These are phyloP conservation scores for Heliornis fulica DNA, from an alignment of 2,113 vertebrate species.

Conservation along the genomic window DNA sequence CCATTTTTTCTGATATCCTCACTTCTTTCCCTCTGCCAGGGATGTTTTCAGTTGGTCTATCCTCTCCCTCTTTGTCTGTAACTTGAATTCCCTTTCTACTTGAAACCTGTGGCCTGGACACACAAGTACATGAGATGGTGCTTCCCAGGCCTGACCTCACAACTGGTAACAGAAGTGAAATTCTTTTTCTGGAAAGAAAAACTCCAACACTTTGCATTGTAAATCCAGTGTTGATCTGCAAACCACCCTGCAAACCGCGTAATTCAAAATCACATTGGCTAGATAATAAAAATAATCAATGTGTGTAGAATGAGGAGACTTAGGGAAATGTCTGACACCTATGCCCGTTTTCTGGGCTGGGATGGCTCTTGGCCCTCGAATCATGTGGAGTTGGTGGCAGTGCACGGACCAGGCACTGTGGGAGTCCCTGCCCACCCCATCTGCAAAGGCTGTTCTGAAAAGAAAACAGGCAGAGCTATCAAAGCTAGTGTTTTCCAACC, in stretches of 20 bases:
- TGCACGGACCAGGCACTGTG: background rate
- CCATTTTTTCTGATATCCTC: background rate
- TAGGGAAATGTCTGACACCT: background rate
- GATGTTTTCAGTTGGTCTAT: background rate
- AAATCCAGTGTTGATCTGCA: background rate
- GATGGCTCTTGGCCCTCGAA: background rate
- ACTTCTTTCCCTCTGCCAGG: background rate
- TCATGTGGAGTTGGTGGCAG: background rate
- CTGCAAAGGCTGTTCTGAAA: background rate
- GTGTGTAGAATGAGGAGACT: background rate
- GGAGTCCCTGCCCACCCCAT: background rate
- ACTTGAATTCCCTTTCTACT: background rate
- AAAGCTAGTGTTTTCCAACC: background rate
- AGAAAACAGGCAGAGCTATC: background rate
- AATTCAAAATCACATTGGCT: background rate
- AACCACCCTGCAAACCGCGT: background rate
- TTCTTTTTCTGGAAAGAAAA: background rate
- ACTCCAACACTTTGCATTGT: background rate
- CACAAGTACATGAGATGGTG: background rate
- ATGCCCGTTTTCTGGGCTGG: background rate
- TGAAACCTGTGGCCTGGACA: rapidly evolving
- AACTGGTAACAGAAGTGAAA: background rate
- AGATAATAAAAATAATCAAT: background rate
- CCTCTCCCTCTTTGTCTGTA: background rate
- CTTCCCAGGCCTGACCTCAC: background rate